Base-by-base conservation (phyloP, 1,140 invertebrate genomes). In the Drosophila pectinifera region DNA sequence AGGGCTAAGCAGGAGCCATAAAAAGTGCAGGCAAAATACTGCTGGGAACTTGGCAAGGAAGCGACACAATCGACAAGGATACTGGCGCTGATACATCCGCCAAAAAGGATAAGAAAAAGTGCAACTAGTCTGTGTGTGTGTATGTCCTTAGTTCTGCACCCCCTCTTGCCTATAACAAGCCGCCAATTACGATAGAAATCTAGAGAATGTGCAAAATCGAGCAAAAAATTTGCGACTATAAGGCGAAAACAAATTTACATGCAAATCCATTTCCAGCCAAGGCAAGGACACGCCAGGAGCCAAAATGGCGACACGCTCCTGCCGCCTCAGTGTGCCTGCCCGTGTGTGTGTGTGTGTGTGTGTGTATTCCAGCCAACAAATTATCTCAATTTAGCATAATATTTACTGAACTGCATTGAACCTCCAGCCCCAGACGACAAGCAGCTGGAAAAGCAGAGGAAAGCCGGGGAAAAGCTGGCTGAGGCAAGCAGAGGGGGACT, bases 321-420 rank as follows among this genome's bases (percentile, higher is more conserved):
- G 11, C 6, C 28, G 0, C 31, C 31, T 45, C 24, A 46, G 10
- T 26, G 16, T 53, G n/a, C n/a, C n/a, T n/a, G n/a, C n/a, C n/a
- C n/a, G 68, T 63, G 57, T 42, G 48, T 56, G 56, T 77, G n/a
- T 45, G 34, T 53, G 10, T 26, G 16, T 53, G 68, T 63, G 57
- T 42, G 48, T 56, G 56, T 77, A 77, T 62, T 69, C 41, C 72
- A 55, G 56, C 62, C 83, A 86, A 86, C 83, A 86, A 86, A 86
- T 86, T 86, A 86, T 86, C 83, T 86, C 83, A 86, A 86, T 86
- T 86, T 86, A 86, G 79, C 83, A 86, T 86, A 86, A 86, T 89
- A 89, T 86, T 88, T 86, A 86, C 83, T 76, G 84, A 88, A 88
- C 79, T 86, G 83, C 83, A 86, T 86, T 88, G 84, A 88, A 89